Base-by-base conservation (phyloP, 2,888 invertebrate species). In the Lordiphosa fenestrarum region DNA sequence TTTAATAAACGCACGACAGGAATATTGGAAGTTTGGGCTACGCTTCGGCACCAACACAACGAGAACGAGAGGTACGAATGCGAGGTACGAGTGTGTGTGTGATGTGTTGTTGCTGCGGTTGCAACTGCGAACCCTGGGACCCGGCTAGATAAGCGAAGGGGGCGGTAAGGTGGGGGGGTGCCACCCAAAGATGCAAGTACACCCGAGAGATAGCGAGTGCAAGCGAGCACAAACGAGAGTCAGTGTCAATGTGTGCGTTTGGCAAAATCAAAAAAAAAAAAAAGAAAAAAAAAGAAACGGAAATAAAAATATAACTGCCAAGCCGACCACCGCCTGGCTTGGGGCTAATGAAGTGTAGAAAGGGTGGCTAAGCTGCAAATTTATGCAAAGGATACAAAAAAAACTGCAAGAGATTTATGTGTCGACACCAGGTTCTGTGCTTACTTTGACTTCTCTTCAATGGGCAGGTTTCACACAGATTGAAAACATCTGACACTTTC, bases 1-100 rank as follows among this genome's bases (percentile, higher is more conserved):
- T 74, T 78, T 77, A 81, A 78, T 74, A 77, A 74, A 81, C 49
- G 40, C 48, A 40, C 50, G 38, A 38, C 40, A 33, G 50, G 50
- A 50, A 40, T 50, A 40, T 50, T 50, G 50, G 50, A 50, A 47
- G 46, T 47, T 47, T 36, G 47, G 46, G 33, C 53, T 53, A 35
- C 49, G 41, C 41, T 63, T 33, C 37, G 42, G 53, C 33, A 35
- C 21, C 30, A 19, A 30, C n/a, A 19, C 36, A 48, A 13, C 23
- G 36, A 36, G 40, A 37, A 35, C 37, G 35, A 37, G 46, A 33
- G 46, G 35, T 6, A 19, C 19, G 41, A 38, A 35, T 23, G 21
- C 21, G 46, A 35, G 46, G 35, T 6, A 12, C 46, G 33, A 33
- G 46, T 33, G 15, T 35, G 10, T 15, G 4, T 35, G 10, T 15